Evolutionary conservation across 2,888 invertebrate genomes (phyloP).

Genomic region (Trachelus stipa): DNA sequence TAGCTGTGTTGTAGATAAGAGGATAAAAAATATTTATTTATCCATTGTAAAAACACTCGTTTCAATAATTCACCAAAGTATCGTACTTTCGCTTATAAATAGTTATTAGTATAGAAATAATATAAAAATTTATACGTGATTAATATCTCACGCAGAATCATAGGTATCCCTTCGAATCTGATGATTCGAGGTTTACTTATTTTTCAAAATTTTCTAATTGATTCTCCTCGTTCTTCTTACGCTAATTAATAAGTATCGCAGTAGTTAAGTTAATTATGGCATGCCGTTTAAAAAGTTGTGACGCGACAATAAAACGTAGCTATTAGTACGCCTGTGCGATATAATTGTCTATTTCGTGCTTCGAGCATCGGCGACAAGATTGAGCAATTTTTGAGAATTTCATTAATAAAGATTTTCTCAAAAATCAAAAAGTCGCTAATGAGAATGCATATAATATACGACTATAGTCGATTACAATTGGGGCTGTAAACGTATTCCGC

Average conservation of each 20-base stretch:
- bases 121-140: too few relatives aligned
- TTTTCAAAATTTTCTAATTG: background rate
- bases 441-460: conserved; percentile 30
- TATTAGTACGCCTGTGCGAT: conserved; percentile 49
- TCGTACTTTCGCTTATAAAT: too few relatives aligned
- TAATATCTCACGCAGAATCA: too few relatives aligned
- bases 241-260: conserved; percentile 1
- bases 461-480: conserved; percentile 34
- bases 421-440: background rate
- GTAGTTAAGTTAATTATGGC: conserved; percentile 30
- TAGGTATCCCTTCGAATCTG: too few relatives aligned
- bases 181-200: too few relatives aligned
- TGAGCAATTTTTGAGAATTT: background rate
- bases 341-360: conserved; percentile 30
- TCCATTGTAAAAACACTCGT: too few relatives aligned
- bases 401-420: background rate
- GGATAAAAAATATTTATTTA: too few relatives aligned
- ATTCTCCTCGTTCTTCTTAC: background rate
- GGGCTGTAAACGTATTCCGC: conserved; percentile 23
- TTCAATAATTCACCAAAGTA: too few relatives aligned
- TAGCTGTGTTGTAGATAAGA: too few relatives aligned
- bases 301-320: conserved; percentile 64
- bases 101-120: too few relatives aligned
- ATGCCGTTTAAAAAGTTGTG: conserved; percentile 57
- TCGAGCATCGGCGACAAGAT: conserved; percentile 22